Percentiles rank a stretch among this genome's conserved stretches.
Evolutionary conservation across 2,797 vertebrate species (phyloP).

Genomic region (Novumbra hubbsi): DNA sequence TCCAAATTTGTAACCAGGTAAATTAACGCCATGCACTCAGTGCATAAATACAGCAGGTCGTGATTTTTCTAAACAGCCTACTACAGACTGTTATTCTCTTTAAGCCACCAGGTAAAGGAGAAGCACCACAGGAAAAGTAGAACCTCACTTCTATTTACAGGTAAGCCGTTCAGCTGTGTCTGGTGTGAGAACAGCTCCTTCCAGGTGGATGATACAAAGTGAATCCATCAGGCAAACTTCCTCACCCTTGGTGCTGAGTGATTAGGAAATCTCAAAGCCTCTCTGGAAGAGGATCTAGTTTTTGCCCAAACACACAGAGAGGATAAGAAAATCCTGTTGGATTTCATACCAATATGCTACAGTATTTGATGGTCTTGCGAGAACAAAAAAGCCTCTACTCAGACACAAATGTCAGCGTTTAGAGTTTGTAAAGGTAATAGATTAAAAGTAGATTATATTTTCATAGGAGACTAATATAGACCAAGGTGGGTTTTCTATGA

Average conservation of each 20-base stretch:
- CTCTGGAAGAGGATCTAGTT: no score
- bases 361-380: no score
- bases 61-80: not conserved
- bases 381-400: no score
- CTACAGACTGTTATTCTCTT: not conserved
- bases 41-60: not conserved
- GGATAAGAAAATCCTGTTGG: no score
- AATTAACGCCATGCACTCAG: not conserved
- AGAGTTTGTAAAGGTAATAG: no score
- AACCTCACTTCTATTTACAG: not conserved
- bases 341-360: no score
- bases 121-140: not conserved
- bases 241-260: slow-evolving; percentile 8
- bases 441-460: no score
- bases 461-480: no score
- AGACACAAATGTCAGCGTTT: no score
- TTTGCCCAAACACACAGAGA: no score
- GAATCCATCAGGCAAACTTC: slow-evolving; percentile 46
- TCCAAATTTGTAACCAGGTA: not conserved
- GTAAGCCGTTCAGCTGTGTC: not conserved
- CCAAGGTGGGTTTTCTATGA: no score
- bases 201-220: slow-evolving; percentile 52
- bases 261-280: no score
- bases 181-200: slow-evolving; percentile 48
- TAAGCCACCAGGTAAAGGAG: not conserved